Percentiles rank a stretch among this genome's conserved stretches.
These are phyloP conservation scores for Eretmochelys imbricata DNA, from an alignment of 2,113 vertebrate genomes.

Conservation along the genomic window DNA sequence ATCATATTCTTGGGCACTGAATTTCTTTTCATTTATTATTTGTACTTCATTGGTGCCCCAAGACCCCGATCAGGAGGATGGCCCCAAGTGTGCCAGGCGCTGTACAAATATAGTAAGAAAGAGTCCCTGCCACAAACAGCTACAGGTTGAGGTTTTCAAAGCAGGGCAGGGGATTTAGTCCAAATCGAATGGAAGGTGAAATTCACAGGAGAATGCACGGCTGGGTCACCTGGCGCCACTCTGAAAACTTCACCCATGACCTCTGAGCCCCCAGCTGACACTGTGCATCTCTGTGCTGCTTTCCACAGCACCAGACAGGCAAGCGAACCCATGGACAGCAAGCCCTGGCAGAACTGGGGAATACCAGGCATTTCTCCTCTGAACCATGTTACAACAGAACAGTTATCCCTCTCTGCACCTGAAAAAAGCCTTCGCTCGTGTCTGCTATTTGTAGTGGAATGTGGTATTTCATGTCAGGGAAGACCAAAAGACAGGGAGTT, in stretches of 20 bases:
- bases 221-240: neutral
- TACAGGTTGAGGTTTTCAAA: neutral
- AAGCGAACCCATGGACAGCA: conserved; percentile 6
- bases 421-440: too few species aligned
- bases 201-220: neutral
- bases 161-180: neutral
- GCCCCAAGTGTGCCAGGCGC: neutral
- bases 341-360: conserved; percentile 5
- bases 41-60: conserved; percentile 18
- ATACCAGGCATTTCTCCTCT: too few species aligned
- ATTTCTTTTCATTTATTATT: neutral
- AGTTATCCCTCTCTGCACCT: too few species aligned
- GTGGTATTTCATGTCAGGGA: too few species aligned
- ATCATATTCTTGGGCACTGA: neutral
- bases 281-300: conserved; percentile 19
- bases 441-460: too few species aligned
- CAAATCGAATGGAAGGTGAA: neutral
- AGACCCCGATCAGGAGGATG: neutral
- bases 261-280: neutral
- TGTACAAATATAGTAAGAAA: neutral
- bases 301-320: neutral
- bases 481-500: neutral
- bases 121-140: neutral
- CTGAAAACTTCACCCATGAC: neutral
- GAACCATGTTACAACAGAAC: neutral